A percentile compares a stretch with the other conserved stretches of the same genome.
Evolutionary conservation across 2,888 invertebrate genomes (phyloP).

Genomic region (Callinectes sapidus): DNA sequence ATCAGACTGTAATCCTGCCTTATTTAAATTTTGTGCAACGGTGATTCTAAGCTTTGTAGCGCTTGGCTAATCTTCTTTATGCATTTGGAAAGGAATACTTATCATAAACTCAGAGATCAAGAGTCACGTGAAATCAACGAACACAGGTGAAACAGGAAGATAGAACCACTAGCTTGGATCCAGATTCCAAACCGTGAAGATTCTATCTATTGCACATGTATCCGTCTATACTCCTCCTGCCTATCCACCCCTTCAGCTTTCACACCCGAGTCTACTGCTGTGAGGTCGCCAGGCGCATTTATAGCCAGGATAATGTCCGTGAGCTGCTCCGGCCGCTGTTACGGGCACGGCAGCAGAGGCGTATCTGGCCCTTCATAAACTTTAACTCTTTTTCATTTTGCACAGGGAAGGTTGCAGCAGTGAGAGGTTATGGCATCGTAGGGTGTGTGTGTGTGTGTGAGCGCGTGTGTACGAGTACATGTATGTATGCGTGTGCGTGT

Average conservation of each 20-base stretch:
- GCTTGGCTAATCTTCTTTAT: too few relatives aligned
- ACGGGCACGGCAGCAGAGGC: neutral
- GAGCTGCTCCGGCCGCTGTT: neutral
- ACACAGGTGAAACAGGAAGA: neutral
- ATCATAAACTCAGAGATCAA: neutral
- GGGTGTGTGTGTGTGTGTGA: neutral
- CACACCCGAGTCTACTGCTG: neutral
- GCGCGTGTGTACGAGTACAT: neutral
- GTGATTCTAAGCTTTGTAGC: too few relatives aligned
- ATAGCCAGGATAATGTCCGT: neutral
- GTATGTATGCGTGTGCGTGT: constrained; percentile 26
- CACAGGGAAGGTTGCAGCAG: neutral
- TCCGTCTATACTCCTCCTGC: neutral
- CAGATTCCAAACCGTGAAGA: neutral
- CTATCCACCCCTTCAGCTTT: neutral
- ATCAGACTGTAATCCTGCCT: too few relatives aligned
- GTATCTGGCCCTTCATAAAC: neutral
- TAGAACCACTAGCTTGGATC: neutral
- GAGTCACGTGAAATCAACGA: neutral
- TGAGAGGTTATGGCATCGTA: neutral
- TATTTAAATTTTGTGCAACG: too few relatives aligned
- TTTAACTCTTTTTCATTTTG: constrained; percentile 4
- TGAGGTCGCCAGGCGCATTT: neutral
- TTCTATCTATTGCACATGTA: neutral
- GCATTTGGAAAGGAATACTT: neutral